Base-by-base conservation (phyloP, 1,140 invertebrate species). In the Drosophila insularis region DNA sequence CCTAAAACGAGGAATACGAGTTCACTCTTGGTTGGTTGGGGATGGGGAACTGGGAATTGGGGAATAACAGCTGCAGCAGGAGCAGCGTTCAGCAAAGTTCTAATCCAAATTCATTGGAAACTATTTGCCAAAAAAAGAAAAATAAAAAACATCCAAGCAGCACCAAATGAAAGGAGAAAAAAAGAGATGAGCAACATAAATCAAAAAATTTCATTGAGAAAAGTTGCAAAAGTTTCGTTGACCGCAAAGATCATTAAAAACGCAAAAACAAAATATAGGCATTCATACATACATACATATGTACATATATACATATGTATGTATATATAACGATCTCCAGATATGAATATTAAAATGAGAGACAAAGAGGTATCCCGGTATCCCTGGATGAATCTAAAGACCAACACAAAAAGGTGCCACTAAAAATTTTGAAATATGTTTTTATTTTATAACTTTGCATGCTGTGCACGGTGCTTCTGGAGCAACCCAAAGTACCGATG, bases 351-450 rank as follows among this genome's bases (percentile, higher is more conserved):
- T 78, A 78, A 78, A 65, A 62, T 35, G 70, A 63, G 63, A 66
- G 59, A 53, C 50, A 72, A 64, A 71, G 75, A 70, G 63, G 35
- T 68, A 37, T 37, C 35, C 35, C 35, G 35, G 35, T 55, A 55
- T 32, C 43, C 59, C 43, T 11, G 43, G 43, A 17, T 50, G 13
- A 50, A 21, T 21, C 13, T 21, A 61, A 64, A 58, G 66, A 55
- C 17, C 46, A 35, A 50, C n/a, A 23, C 62, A 63, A 74, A 78
- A 81, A 90, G 86, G 79, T 90, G 81, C 86, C 86, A 90, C 86
- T 90, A 90, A 90, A 90, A 87, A 75, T 86, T 90, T 90, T 90
- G 87, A 90, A 90, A 90, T 82, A 90, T 90, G 82, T 86, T 86
- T 87, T 86, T 86, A 87, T 86, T 87, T 86, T 86, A 86, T 86